A percentile compares a stretch with the other conserved stretches of the same genome.
These are phyloP conservation scores for Microcebus griseorufus DNA, from an alignment of 2,113 vertebrate genomes.

Conservation along the genomic window DNA sequence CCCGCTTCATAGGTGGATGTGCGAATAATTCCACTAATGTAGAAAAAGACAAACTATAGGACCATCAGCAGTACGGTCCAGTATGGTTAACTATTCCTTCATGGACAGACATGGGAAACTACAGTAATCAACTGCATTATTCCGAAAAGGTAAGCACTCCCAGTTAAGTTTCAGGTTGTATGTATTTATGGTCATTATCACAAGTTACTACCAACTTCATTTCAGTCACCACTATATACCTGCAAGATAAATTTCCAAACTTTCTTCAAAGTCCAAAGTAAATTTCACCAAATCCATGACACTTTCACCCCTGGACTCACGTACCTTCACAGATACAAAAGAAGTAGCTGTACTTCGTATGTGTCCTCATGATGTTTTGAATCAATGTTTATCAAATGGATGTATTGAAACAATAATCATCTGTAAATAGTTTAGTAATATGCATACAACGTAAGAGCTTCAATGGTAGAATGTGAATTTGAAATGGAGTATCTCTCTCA, in stretches of 20 bases:
- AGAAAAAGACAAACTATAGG: background rate
- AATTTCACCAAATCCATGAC: background rate
- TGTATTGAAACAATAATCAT: background rate
- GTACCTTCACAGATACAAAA: background rate
- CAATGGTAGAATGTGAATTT: background rate
- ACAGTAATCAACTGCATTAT: background rate
- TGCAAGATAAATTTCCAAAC: background rate
- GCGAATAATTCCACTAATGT: background rate
- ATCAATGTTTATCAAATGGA: background rate
- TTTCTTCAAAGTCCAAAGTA: background rate
- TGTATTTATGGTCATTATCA: background rate
- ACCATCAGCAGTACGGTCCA: no score
- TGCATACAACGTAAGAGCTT: background rate
- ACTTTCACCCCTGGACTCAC: background rate
- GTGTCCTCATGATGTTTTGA: background rate
- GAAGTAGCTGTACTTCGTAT: background rate
- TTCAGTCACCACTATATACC: background rate
- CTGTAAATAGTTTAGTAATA: background rate
- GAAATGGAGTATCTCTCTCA: background rate
- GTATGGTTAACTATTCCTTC: background rate
- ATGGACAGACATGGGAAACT: background rate
- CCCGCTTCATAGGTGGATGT: background rate
- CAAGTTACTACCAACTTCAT: background rate
- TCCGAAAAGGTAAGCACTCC: background rate
- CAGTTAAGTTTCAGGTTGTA: background rate